Percentiles rank a stretch among this genome's conserved stretches.
Evolutionary conservation across 2,797 vertebrate species (phyloP).

Genomic region (Malacoraja senta): DNA sequence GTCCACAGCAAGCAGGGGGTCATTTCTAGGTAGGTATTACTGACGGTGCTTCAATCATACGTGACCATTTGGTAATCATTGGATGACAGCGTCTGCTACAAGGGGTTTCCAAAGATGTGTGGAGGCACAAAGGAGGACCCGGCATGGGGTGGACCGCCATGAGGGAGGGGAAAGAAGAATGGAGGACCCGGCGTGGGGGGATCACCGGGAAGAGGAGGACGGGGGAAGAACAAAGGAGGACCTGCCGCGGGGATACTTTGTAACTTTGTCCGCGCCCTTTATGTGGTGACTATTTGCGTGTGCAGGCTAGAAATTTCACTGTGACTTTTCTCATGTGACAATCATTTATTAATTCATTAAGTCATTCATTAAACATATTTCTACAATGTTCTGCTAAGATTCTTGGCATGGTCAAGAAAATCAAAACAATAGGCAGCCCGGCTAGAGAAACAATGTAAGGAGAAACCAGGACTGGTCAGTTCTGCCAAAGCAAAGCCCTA

Average conservation of each 20-base stretch:
- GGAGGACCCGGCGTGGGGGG: too few species aligned
- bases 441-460: not conserved
- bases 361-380: not conserved
- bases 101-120: not conserved
- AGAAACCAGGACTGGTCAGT: not conserved
- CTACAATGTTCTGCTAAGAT: not conserved
- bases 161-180: too few species aligned
- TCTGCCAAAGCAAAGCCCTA: not conserved
- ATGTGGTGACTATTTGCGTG: too few species aligned
- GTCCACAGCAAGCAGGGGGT: not conserved
- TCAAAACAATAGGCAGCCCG: not conserved
- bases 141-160: too few species aligned
- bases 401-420: not conserved
- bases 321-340: too few species aligned
- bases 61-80: not conserved
- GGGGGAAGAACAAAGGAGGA: too few species aligned
- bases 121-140: too few species aligned
- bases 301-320: too few species aligned
- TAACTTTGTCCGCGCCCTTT: too few species aligned
- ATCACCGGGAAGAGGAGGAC: too few species aligned
- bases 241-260: too few species aligned
- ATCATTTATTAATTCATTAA: too few species aligned
- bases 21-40: not conserved
- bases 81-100: not conserved
- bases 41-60: not conserved